Conservation (phyloP, 2,888 invertebrate genomes). For the Drosophila paucipuncta region DNA sequence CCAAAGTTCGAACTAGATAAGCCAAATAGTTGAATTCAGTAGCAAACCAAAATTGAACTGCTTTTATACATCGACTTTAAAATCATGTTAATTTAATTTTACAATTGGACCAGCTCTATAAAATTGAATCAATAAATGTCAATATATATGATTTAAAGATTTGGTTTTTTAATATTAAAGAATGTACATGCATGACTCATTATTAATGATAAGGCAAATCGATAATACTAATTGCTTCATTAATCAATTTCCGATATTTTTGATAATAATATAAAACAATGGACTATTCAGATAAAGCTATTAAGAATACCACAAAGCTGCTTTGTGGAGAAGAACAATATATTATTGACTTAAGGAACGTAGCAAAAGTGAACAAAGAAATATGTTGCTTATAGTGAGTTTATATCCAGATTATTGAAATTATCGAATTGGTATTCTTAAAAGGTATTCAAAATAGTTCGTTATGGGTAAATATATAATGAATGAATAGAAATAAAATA, state of each 20-base stretch:
- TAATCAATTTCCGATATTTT: not conserved
- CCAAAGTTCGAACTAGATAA: not conserved
- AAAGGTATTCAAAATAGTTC: no score
- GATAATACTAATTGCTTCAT: not conserved
- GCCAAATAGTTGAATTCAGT: conserved; percentile 5
- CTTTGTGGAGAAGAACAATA: not conserved
- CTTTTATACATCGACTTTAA: not conserved
- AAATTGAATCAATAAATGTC: not conserved
- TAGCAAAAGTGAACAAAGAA: not conserved
- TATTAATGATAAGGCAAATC: not conserved
- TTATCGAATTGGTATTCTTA: not conserved
- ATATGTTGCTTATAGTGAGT: not conserved
- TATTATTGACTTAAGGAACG: not conserved
- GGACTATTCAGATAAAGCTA: not conserved
- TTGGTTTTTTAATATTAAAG: not conserved
- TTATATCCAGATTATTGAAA: not conserved
- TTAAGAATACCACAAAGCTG: not conserved
- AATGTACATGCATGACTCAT: not conserved
- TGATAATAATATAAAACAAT: not conserved
- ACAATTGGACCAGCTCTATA: not conserved
- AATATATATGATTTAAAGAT: not conserved
- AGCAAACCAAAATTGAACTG: not conserved
- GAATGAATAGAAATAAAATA: conserved; percentile 1
- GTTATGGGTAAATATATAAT: not conserved
- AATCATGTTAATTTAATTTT: not conserved